These are phyloP conservation scores for Pachyramphus minor DNA, from an alignment of 2,113 vertebrate species.

Conservation along the genomic window DNA sequence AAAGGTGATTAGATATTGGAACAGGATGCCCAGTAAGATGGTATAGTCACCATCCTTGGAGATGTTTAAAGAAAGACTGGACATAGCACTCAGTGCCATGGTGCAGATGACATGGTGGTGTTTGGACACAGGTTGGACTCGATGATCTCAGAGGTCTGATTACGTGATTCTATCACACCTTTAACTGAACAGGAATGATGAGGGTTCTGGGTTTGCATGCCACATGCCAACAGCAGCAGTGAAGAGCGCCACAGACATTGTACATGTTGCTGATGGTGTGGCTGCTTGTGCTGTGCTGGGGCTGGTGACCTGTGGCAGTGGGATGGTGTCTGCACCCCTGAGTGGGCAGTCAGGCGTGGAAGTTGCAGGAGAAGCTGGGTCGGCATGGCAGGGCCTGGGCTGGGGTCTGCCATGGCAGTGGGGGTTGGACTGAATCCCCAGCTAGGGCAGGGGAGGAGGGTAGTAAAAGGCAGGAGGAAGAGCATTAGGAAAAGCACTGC, in stretches of 20 bases:
- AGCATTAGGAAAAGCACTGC: neutral
- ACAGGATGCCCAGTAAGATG: neutral
- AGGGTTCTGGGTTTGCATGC: neutral
- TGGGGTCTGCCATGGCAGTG: neutral
- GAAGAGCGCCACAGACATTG: fast-evolving
- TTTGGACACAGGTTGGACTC: fast-evolving
- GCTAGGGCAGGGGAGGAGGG: neutral
- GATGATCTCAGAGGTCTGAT: neutral
- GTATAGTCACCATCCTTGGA: neutral
- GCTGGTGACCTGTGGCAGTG: fast-evolving
- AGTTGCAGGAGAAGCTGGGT: neutral
- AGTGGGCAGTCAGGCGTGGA: too few species aligned
- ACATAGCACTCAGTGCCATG: neutral
- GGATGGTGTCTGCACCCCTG: neutral
- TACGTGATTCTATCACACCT: neutral
- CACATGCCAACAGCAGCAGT: fast-evolving
- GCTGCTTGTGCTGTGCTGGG: neutral
- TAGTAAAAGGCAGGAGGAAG: neutral
- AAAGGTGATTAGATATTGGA: neutral
- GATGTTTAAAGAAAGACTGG: neutral
- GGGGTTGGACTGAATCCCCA: fast-evolving
- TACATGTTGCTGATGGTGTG: fast-evolving
- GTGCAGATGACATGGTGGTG: neutral
- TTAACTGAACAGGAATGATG: neutral
- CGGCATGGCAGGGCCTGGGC: fast-evolving